These are phyloP conservation scores for Cyprinella venusta DNA, from an alignment of 2,797 vertebrate species.

Conservation along the genomic window DNA sequence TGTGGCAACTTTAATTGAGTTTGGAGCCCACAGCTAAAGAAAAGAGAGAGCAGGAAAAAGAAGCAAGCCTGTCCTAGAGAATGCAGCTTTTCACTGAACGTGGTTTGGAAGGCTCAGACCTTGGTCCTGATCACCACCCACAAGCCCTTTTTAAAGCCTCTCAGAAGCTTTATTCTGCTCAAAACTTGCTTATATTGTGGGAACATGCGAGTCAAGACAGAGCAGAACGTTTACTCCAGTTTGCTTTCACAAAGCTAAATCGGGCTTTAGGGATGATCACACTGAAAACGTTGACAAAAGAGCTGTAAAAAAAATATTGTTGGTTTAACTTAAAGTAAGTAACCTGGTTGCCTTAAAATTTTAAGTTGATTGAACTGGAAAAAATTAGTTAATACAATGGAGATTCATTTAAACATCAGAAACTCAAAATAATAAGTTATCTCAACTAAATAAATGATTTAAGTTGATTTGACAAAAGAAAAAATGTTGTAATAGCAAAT, in stretches of 20 bases:
- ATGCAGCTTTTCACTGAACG: conserved; percentile 25
- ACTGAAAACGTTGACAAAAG: background rate
- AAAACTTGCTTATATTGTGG: conserved; percentile 1
- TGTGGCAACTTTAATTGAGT: conserved; percentile 36
- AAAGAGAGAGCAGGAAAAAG: conserved; percentile 20
- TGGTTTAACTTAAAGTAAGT: too few species aligned
- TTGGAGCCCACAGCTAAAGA: conserved; percentile 30
- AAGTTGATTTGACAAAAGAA: too few species aligned
- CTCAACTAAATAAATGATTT: too few species aligned
- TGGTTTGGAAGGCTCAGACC: conserved; percentile 36
- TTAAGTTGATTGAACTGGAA: too few species aligned
- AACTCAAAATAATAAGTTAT: too few species aligned
- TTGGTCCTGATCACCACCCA: conserved; percentile 15
- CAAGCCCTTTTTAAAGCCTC: conserved; percentile 28
- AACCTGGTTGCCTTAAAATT: too few species aligned
- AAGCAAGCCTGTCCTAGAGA: background rate
- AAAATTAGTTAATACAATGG: too few species aligned
- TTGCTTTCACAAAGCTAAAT: background rate
- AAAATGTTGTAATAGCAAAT: too few species aligned
- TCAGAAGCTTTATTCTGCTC: background rate
- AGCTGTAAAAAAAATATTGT: too few species aligned
- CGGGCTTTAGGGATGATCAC: background rate
- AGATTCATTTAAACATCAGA: too few species aligned
- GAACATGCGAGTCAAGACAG: background rate
- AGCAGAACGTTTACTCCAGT: background rate